Evolutionary conservation across 1,140 invertebrate species (phyloP), one percentile per base, ranked within the genome.

Genomic region (Papilio helenus): DNA sequence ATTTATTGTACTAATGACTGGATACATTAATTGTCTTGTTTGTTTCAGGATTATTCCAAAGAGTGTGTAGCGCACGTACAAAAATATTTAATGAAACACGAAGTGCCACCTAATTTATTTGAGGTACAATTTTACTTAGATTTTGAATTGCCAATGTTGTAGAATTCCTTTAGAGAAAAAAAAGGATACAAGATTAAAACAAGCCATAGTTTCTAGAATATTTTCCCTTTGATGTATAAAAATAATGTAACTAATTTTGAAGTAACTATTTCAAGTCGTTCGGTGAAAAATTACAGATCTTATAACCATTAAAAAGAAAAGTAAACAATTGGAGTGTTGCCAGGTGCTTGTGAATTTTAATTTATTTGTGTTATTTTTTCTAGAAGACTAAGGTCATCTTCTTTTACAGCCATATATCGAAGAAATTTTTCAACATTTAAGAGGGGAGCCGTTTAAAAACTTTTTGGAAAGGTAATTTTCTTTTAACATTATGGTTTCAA

Each of bases 401-500:
- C 65, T 89, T 84, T 93, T 94, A 89, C 94, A 99, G 98, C 98
- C 98, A 87, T 99, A 99, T 95, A 99, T 99, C 95, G 98, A 99
- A 95, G 99, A 99, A 96, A 99, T 99, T 93, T 99, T 99, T 95
- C 98, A 98, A 95, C 98, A 99, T 94, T 96, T 99, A 93, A 96
- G 99, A 93, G 98, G 98, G 79, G 98, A 99, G 94, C 97, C 99
- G 79, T 99, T 99, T 96, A 98, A 98, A 95, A 98, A 98, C 95
- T 99, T 99, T 96, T 96, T 99, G 95, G 98, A 99, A 96, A 99
- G 98, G 98, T 99, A 96, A 95, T 91, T 68, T 68, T 68, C 44
- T n/a, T 55, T 20, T 20, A 20, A 55, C n/a, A 55, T 20, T 55
- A 18, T 51, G 2, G n/a, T 18, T 55, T 7, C 16, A 18, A 16